Evolutionary conservation across 2,888 invertebrate species (phyloP), one percentile per base, ranked within the genome.

Genomic region (Lasioglossum morio): DNA sequence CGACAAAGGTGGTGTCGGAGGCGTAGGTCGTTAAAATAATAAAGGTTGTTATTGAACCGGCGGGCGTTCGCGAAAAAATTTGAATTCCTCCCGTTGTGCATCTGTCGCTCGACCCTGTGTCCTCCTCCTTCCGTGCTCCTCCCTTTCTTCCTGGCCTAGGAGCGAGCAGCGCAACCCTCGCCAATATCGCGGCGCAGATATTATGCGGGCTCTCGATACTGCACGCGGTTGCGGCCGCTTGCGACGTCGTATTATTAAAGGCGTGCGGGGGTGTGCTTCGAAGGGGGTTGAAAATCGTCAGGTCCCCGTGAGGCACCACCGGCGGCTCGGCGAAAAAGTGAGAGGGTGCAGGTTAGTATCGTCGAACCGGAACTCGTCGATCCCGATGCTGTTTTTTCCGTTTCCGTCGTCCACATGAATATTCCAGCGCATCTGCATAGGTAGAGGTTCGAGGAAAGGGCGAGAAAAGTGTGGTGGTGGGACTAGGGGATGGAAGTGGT

Each of bases 21-120:
- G 79, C 75, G 86, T 83, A 82, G 89, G 90, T 93, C 91, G 93
- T 93, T 94, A 92, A 93, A 94, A 94, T 93, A 94, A 94, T 93
- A 94, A 93, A 93, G 91, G 86, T 90, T 94, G 92, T 93, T 94
- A 93, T 94, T 91, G 90, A 90, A 93, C 88, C 83, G 88, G 82
- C 86, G 88, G 90, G 86, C 78, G 85, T 84, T 83, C 75, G 83
- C 77, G 79, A 72, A 90, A 91, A 92, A 93, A 94, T 93, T 93
- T 91, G 91, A 94, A 94, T 94, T 92, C 88, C 90, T 91, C 87
- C 88, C 90, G 87, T 48, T 57, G 69, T 82, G 91, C 92, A 92
- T 92, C 92, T 90, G 92, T 91, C 92, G 92, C 85, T 86, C 86
- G 86, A 78, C 87, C 85, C 89, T 86, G 78, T 87, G 84, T 77